A percentile compares a stretch with the other conserved stretches of the same genome.
Conservation (phyloP, 1,140 invertebrate species). For the Penaeus indicus region DNA sequence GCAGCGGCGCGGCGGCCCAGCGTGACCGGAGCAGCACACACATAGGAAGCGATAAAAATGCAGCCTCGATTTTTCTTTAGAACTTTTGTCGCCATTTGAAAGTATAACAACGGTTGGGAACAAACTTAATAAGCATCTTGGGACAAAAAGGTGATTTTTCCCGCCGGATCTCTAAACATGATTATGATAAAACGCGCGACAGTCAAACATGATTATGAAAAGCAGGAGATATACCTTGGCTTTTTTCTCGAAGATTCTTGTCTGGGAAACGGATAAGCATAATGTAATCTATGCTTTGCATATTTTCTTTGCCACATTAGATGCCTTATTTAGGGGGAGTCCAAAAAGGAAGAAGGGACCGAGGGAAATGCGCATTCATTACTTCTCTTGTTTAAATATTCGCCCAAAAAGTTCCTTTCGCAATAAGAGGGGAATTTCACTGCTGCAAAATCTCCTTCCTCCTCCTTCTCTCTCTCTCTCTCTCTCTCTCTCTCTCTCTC, state of each 20-base stretch:
- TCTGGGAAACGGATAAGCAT: conserved; percentile 32
- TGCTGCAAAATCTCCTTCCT: not conserved
- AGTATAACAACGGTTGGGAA: conserved; percentile 37
- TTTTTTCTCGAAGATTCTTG: conserved; percentile 27
- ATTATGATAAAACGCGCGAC: conserved; percentile 59
- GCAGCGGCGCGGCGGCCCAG: too few species aligned
- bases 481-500: not conserved
- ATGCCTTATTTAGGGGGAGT: conserved; percentile 18
- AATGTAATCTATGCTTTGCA: conserved; percentile 41
- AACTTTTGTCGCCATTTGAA: conserved; percentile 27
- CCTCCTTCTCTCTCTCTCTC: not conserved
- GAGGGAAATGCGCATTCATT: too few species aligned
- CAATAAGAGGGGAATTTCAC: too few species aligned
- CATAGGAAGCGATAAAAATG: not conserved
- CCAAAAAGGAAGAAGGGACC: too few species aligned
- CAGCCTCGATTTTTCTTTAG: conserved; percentile 1
- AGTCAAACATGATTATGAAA: conserved; percentile 65
- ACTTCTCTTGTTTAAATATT: too few species aligned
- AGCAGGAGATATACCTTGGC: conserved; percentile 45
- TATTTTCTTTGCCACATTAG: conserved; percentile 38
- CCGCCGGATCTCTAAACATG: conserved; percentile 46
- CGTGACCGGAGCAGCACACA: too few species aligned
- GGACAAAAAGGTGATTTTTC: conserved; percentile 51
- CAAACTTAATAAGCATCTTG: conserved; percentile 37
- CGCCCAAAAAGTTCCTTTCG: too few species aligned